These are phyloP conservation scores for Diglossa brunneiventris DNA, from an alignment of 2,113 vertebrate species.

Conservation along the genomic window DNA sequence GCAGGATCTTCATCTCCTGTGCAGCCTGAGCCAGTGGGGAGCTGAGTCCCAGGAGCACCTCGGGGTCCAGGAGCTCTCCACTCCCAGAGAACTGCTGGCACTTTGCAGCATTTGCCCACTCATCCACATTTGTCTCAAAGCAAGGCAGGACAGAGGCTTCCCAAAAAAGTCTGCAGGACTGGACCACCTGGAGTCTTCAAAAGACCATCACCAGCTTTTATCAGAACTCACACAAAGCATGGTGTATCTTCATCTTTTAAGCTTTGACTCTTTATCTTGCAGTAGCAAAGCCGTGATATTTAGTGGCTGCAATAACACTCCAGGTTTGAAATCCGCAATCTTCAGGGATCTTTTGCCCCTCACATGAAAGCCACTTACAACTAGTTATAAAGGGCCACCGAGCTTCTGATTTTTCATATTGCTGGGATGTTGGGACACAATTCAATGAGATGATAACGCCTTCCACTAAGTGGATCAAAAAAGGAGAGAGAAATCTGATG, in stretches of 20 bases:
- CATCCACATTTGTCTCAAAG: background rate
- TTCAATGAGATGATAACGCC: background rate
- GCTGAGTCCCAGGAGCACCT: fast-evolving
- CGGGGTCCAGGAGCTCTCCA: fast-evolving
- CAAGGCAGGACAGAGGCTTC: background rate
- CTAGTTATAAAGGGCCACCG: background rate
- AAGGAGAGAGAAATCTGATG: background rate
- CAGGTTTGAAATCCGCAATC: background rate
- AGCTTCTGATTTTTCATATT: background rate
- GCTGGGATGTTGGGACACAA: background rate
- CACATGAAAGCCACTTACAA: background rate
- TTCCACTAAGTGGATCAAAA: background rate
- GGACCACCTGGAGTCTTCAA: background rate
- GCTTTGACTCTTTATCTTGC: background rate
- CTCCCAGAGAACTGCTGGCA: background rate
- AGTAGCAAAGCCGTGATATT: background rate
- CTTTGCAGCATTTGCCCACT: background rate
- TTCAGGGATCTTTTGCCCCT: background rate
- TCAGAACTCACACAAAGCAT: background rate
- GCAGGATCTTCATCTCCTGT: background rate
- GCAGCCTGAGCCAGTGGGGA: background rate
- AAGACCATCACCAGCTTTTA: background rate
- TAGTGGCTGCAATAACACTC: background rate
- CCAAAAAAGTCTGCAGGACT: background rate
- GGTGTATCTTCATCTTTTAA: background rate